These are phyloP conservation scores for Sebastes iracundus DNA, from an alignment of 2,797 vertebrate genomes.

Conservation along the genomic window DNA sequence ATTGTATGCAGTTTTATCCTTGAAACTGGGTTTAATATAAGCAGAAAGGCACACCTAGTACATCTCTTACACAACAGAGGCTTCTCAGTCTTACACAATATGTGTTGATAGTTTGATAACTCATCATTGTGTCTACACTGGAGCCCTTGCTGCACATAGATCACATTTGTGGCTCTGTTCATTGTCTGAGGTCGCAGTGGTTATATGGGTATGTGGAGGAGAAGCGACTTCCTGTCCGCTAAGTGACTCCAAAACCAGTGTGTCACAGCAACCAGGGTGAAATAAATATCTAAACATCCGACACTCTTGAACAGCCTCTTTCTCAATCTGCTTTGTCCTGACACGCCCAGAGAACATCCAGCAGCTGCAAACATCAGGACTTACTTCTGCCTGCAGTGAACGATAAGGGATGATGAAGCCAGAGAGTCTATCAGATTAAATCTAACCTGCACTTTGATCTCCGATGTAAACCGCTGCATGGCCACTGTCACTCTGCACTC, in stretches of 20 bases:
- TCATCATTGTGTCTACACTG: conserved; percentile 1
- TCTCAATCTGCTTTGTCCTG: conserved; percentile 40
- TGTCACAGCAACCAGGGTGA: conserved; percentile 10
- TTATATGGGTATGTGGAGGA: conserved; percentile 19
- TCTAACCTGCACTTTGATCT: background rate
- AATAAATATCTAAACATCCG: conserved; percentile 42
- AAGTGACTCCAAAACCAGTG: conserved; percentile 41
- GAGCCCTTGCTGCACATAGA: conserved; percentile 8
- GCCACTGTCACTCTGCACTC: background rate
- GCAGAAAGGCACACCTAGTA: conserved; percentile 15
- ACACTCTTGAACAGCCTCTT: conserved; percentile 10
- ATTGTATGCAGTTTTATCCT: background rate
- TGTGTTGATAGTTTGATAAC: conserved; percentile 45
- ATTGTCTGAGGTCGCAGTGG: conserved; percentile 29
- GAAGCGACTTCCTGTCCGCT: conserved; percentile 28
- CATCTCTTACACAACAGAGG: conserved; percentile 27
- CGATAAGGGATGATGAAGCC: background rate
- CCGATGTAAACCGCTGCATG: background rate
- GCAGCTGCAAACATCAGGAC: conserved; percentile 34
- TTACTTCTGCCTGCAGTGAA: conserved; percentile 6
- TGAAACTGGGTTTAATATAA: background rate
- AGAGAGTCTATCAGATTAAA: background rate
- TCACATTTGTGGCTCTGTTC: conserved; percentile 25
- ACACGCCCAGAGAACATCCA: conserved; percentile 19
- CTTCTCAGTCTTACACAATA: conserved; percentile 34